Base-by-base conservation (phyloP, 2,113 vertebrate genomes). In the Xiphias gladius region DNA sequence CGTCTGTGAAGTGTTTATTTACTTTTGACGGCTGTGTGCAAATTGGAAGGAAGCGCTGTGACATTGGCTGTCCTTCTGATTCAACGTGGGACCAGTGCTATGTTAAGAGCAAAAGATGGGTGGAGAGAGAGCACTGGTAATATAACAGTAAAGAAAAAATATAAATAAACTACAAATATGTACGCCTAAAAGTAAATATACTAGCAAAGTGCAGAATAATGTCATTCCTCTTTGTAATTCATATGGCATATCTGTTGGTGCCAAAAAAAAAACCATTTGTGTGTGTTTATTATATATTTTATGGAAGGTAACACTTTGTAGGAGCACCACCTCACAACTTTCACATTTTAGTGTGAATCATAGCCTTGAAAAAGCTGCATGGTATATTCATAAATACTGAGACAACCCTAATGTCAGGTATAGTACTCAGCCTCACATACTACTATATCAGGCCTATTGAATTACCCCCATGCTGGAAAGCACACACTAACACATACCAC, bases 1-100 rank as follows among this genome's bases (percentile, higher is more conserved):
- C 24, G 57, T 84, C 87, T 87, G 84, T 87, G 82, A 86, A 83
- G 77, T 82, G 79, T 90, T 90, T 92, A 88, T 90, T 93, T 92
- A 89, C 86, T 83, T 92, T 85, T 85, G 82, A 83, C 32, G 61
- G 32, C 17, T 1, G 65, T 69, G 86, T 85, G 85, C 72, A 88
- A 89, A 89, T 88, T 86, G 71, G 75, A 90, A 86, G 59, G 69
- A 90, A 85, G 67, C 24, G n/a, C 75, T 79, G 80, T 88, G 89
- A 91, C 90, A 90, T 85, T 91, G 81, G 24, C 43, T 43, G 84
- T 88, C 91, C 89, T 91, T 91, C 84, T 85, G 81, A 65, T 83
- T 84, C 59, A 80, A 82, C 59, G 24, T 52, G 85, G 79, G 73
- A 75, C 70, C 48, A 17, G 17, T 0, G 9, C 76, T 68, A 78